Conservation (phyloP, 1,140 invertebrate genomes). For the Tribolium madens region DNA sequence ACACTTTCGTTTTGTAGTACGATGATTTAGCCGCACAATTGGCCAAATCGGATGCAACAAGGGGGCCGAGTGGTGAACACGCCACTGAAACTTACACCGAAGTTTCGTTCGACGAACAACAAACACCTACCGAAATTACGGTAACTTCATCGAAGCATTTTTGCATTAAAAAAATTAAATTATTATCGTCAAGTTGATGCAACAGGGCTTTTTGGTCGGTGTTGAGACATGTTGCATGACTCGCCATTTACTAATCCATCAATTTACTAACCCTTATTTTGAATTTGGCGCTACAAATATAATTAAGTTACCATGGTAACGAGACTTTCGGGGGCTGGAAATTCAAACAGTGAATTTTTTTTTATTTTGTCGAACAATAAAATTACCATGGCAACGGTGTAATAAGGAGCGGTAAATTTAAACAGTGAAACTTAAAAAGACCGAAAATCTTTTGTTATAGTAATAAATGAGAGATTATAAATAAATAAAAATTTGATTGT, state of each 20-base stretch:
- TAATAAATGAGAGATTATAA: no score
- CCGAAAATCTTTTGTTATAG: no score
- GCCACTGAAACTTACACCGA: slow-evolving; percentile 68
- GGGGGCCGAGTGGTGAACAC: slow-evolving; percentile 61
- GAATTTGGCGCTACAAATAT: not conserved
- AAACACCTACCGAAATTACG: slow-evolving; percentile 53
- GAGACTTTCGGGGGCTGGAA: no score
- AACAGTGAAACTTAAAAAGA: no score
- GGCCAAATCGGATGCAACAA: slow-evolving; percentile 53
- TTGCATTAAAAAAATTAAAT: no score
- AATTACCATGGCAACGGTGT: no score
- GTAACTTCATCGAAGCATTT: slow-evolving; percentile 43
- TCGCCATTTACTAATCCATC: not conserved
- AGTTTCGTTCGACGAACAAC: slow-evolving; percentile 69
- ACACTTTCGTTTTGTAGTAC: slow-evolving; percentile 58
- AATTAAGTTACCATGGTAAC: no score
- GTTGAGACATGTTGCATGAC: slow-evolving; percentile 42
- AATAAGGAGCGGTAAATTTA: no score
- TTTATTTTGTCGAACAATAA: no score
- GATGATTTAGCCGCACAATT: slow-evolving; percentile 58
- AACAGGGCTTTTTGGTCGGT: slow-evolving; percentile 13
- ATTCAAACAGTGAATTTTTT: no score
- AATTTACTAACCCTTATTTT: not conserved
- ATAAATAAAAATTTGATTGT: no score
- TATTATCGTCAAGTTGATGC: not conserved